phyloP scores from a whole-genome alignment of 2,113 vertebrate genomes.

The Deroptyus accipitrinus region DNA sequence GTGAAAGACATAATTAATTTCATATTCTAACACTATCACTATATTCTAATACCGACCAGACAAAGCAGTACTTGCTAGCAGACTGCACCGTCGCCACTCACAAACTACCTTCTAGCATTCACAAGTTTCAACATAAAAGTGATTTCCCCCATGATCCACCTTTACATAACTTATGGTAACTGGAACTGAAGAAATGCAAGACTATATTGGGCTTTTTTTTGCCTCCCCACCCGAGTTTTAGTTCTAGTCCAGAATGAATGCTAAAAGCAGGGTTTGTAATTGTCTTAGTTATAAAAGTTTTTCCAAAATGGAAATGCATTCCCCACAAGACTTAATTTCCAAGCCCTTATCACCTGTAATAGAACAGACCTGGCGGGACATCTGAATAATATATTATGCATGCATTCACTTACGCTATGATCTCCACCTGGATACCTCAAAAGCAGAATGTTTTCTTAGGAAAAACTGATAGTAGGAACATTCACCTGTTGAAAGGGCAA shows the following conservation, averaged over 20 bases:
- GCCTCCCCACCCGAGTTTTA: not conserved
- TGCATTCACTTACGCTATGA: slow-evolving; percentile 1
- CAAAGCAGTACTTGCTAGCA: not conserved
- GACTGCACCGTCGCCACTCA: not conserved
- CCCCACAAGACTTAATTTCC: slow-evolving; percentile 1
- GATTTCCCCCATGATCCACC: not conserved
- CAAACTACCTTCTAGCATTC: not conserved
- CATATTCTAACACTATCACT: not conserved
- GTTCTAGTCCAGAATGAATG: not conserved
- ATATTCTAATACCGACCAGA: not conserved
- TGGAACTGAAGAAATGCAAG: not conserved
- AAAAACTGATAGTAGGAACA: slow-evolving; percentile 21
- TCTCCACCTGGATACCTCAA: slow-evolving; percentile 8
- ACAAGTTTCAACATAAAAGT: not conserved
- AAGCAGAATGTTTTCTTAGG: slow-evolving; percentile 13
- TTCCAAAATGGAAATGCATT: not conserved
- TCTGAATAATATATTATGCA: slow-evolving; percentile 48
- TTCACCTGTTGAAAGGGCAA: slow-evolving; percentile 1
- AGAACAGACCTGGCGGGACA: not conserved
- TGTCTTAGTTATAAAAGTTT: slow-evolving; percentile 9
- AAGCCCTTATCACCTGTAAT: slow-evolving; percentile 25
- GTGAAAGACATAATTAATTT: not conserved
- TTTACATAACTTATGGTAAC: not conserved
- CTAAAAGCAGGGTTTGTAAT: not conserved
- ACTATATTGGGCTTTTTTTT: not conserved